Conservation (phyloP, 2,797 vertebrate genomes). For the Perdix hodgsoniae region DNA sequence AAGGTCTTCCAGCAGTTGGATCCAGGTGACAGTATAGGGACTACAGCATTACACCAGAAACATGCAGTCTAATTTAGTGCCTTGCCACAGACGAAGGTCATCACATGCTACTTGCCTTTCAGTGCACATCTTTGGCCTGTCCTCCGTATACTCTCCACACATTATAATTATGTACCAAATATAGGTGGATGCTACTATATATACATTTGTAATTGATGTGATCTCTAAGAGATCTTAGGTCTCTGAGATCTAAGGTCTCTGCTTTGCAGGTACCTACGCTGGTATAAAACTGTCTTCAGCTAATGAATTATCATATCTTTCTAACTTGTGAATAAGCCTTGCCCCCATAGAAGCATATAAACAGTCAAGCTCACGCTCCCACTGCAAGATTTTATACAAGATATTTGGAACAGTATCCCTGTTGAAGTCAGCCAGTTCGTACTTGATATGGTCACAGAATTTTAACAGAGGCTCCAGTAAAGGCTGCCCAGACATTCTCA, state of each 20-base stretch:
- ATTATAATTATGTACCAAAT: neutral
- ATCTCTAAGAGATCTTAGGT: neutral
- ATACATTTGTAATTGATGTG: neutral
- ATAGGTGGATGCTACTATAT: neutral
- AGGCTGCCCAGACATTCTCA: neutral
- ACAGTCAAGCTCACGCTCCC: neutral
- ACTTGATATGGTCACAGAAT: neutral
- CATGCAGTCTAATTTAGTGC: neutral
- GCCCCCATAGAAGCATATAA: neutral
- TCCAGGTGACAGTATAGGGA: neutral
- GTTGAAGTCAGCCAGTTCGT: neutral
- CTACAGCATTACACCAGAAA: neutral
- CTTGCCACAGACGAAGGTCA: neutral
- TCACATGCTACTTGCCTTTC: neutral
- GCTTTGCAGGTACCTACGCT: neutral
- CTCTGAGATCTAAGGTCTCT: neutral
- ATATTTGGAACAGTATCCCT: neutral
- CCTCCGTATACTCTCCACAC: neutral
- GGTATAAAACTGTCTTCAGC: neutral
- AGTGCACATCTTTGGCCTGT: neutral
- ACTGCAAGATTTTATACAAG: neutral
- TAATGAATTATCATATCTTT: neutral
- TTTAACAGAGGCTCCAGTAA: neutral
- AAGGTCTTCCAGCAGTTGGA: neutral
- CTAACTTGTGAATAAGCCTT: neutral